These are phyloP conservation scores for Melanotaenia boesemani DNA, from an alignment of 2,797 vertebrate genomes.

Conservation along the genomic window DNA sequence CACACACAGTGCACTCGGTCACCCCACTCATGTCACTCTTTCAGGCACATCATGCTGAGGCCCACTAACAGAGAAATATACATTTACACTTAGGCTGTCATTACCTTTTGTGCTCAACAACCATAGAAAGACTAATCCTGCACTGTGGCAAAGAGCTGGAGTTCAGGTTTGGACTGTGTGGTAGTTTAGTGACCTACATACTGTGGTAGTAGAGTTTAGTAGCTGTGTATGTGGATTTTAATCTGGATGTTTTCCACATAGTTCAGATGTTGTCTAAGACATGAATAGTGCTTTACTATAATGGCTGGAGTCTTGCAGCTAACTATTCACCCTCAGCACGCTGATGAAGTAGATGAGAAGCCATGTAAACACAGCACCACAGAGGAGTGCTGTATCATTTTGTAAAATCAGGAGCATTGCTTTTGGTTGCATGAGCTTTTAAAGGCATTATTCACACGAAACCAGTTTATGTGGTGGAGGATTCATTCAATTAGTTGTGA, in stretches of 20 bases:
- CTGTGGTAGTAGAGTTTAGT: slow-evolving; percentile 12
- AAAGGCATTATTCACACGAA: not conserved
- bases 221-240: slow-evolving; percentile 31
- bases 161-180: slow-evolving; percentile 16
- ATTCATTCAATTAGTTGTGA: not conserved
- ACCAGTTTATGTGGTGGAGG: not conserved
- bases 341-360: slow-evolving; percentile 5
- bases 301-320: slow-evolving; percentile 3
- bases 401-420: slow-evolving; percentile 6
- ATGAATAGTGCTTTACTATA: slow-evolving; percentile 19
- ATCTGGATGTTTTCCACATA: slow-evolving; percentile 27
- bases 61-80: slow-evolving; percentile 41
- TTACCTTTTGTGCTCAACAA: slow-evolving; percentile 57
- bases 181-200: slow-evolving; percentile 21
- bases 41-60: slow-evolving; percentile 43
- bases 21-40: slow-evolving; percentile 58
- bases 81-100: slow-evolving; percentile 56
- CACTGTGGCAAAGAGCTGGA: slow-evolving; percentile 28
- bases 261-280: slow-evolving; percentile 32
- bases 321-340: slow-evolving; percentile 4
- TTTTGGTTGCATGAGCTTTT: not conserved
- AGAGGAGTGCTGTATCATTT: not conserved
- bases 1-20: slow-evolving; percentile 63
- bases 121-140: slow-evolving; percentile 47
- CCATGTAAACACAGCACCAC: not conserved